Percentiles rank a stretch among this genome's conserved stretches.
Conservation (phyloP, 2,797 vertebrate genomes). For the Nyctalus aviator region DNA sequence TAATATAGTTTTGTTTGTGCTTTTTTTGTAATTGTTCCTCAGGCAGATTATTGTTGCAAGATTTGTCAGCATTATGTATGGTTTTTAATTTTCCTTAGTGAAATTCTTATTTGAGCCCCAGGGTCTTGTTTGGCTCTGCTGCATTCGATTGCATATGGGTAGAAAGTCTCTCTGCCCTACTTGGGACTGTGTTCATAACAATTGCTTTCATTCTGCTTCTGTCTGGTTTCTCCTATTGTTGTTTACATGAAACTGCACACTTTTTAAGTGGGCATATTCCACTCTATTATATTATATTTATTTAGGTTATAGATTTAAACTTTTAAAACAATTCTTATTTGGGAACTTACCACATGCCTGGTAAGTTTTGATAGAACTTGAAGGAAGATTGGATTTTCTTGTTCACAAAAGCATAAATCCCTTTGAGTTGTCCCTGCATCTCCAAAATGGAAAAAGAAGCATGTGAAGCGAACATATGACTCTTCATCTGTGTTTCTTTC, state of each 20-base stretch:
- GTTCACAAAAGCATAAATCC: neutral
- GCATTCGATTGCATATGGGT: neutral
- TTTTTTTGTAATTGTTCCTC: constrained; percentile 22
- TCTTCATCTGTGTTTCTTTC: neutral
- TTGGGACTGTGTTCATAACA: neutral
- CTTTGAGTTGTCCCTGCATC: neutral
- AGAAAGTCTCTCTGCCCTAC: neutral
- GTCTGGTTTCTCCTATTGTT: neutral
- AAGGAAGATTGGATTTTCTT: neutral
- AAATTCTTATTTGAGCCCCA: neutral
- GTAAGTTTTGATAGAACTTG: neutral
- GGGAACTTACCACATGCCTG: neutral
- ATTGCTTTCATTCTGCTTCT: neutral
- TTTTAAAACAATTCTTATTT: neutral
- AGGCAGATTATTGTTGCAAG: constrained; percentile 8
- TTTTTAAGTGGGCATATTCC: constrained; percentile 3
- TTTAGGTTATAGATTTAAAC: neutral
- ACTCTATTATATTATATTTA: constrained; percentile 2
- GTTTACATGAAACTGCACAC: neutral
- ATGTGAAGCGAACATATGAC: rapidly evolving
- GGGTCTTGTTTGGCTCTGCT: neutral
- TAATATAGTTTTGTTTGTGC: constrained; percentile 18
- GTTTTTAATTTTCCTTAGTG: constrained; percentile 61
- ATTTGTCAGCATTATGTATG: constrained; percentile 20
- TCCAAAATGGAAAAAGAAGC: neutral